phyloP scores from a whole-genome alignment of 2,888 invertebrate genomes.

The Molorchus minor region DNA sequence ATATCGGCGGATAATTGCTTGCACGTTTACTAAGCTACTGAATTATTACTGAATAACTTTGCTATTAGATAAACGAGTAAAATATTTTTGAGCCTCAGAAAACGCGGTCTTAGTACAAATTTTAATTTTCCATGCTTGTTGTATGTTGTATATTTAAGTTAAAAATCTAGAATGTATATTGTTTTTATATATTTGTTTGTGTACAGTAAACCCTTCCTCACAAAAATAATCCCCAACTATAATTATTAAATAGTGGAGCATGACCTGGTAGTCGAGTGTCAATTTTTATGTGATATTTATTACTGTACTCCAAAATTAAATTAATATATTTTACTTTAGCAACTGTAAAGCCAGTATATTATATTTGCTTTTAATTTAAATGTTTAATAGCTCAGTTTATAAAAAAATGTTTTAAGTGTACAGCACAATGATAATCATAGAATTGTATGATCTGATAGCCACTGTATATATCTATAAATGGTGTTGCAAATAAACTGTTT shows the following conservation, averaged over 20 bases:
- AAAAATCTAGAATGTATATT: constrained; percentile 17
- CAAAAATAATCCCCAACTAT: background rate
- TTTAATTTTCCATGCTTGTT: constrained; percentile 28
- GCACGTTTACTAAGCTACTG: constrained; percentile 24
- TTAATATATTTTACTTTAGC: background rate
- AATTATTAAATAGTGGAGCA: constrained; percentile 12
- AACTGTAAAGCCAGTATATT: background rate
- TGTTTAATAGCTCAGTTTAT: background rate
- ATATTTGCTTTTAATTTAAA: background rate
- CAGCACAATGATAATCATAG: constrained; percentile 5
- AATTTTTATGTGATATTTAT: constrained; percentile 21
- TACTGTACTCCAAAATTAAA: constrained; percentile 10
- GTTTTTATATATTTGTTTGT: constrained; percentile 16
- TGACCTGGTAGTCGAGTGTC: constrained; percentile 13
- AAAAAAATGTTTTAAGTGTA: background rate
- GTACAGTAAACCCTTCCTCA: constrained; percentile 16
- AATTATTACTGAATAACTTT: constrained; percentile 9
- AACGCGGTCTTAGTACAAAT: constrained; percentile 32
- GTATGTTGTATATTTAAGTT: constrained; percentile 20
- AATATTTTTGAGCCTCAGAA: constrained; percentile 27
- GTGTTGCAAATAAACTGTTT: constrained; percentile 10
- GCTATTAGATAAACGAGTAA: constrained; percentile 11
- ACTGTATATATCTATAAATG: constrained; percentile 9
- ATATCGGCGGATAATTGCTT: constrained; percentile 21
- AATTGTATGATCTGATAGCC: constrained; percentile 3